Percentiles rank a stretch among this genome's conserved stretches.
Evolutionary conservation across 2,888 invertebrate genomes (phyloP).

Genomic region (Synanthedon andrenaeformis): DNA sequence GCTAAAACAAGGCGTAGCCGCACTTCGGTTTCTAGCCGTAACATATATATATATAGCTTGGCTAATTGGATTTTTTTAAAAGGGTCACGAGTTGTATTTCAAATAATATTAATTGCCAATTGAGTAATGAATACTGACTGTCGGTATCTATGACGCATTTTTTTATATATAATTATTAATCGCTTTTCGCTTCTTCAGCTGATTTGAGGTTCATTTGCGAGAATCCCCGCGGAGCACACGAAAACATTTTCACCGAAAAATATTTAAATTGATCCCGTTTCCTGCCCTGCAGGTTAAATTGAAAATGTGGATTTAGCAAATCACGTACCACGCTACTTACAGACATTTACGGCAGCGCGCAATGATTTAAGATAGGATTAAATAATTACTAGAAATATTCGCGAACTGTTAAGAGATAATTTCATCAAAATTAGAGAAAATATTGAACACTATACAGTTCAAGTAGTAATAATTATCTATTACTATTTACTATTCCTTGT

Average conservation of each 20-base stretch:
- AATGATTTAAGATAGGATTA: not conserved
- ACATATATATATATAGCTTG: too few species aligned
- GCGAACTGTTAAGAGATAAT: not conserved
- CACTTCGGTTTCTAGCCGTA: too few species aligned
- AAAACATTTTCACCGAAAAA: not conserved
- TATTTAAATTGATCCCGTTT: not conserved
- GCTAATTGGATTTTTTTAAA: too few species aligned
- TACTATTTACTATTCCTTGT: too few species aligned
- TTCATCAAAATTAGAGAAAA: too few species aligned
- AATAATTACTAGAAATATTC: not conserved
- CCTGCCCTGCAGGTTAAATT: constrained; percentile 10
- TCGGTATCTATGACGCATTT: too few species aligned
- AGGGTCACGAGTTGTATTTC: too few species aligned
- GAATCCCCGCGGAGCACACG: not conserved
- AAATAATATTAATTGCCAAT: too few species aligned
- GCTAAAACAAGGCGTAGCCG: too few species aligned
- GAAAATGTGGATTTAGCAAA: constrained; percentile 12
- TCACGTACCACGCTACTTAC: not conserved
- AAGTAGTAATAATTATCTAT: too few species aligned
- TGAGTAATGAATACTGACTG: too few species aligned
- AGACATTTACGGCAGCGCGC: not conserved
- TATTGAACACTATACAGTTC: too few species aligned
- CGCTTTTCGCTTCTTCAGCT: not conserved
- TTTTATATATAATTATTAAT: not conserved
- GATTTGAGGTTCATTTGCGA: not conserved